Evolutionary conservation across 2,113 vertebrate genomes (phyloP).

Genomic region (Apodemus sylvaticus): DNA sequence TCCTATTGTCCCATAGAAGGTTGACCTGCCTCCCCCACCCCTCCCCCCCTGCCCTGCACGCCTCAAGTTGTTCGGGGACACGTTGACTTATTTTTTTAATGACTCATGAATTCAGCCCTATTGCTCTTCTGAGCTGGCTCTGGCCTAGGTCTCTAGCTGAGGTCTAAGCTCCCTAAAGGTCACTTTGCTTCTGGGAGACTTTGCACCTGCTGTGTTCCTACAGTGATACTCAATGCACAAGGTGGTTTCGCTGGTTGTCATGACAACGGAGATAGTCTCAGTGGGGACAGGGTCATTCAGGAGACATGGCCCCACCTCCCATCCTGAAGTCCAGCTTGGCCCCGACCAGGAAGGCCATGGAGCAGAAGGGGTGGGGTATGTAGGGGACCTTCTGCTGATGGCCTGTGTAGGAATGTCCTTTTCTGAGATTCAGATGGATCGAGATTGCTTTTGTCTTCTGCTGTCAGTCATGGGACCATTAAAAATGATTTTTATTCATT

Average conservation of each 20-base stretch:
- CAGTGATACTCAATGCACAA: background rate
- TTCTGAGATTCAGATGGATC: background rate
- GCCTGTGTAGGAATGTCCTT: too few species aligned
- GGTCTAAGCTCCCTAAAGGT: background rate
- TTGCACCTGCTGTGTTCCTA: background rate
- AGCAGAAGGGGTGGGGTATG: background rate
- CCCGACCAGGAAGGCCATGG: background rate
- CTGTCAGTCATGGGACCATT: background rate
- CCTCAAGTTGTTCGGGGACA: background rate
- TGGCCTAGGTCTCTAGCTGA: background rate
- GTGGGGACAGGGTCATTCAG: background rate
- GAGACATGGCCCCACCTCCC: background rate
- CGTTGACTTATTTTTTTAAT: background rate
- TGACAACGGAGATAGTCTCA: background rate
- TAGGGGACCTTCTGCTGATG: background rate
- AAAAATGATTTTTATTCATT: background rate
- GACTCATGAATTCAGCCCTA: background rate
- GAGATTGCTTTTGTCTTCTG: background rate
- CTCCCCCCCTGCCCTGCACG: too few species aligned
- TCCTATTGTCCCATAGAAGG: background rate
- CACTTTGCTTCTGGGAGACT: background rate
- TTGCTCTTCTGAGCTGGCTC: background rate
- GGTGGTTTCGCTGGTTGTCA: background rate
- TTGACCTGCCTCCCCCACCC: accelerated
- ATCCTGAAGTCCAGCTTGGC: background rate